A percentile compares a stretch with the other conserved stretches of the same genome.
Conservation (phyloP, 2,797 vertebrate species). For the Sebastes iracundus region DNA sequence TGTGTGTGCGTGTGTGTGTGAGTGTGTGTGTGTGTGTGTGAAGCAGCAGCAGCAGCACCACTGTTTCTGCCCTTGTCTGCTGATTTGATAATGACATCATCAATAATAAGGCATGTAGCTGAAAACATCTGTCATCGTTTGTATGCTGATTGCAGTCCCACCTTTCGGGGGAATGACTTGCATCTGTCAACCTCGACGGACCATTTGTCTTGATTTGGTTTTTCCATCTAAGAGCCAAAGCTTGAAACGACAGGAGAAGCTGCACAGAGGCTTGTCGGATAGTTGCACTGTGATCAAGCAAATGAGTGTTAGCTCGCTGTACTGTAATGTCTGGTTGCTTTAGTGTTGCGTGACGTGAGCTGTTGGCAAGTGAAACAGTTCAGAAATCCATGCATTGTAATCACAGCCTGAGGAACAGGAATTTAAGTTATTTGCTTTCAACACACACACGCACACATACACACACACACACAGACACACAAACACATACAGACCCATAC, state of each 20-base stretch:
- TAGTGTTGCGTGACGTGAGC: constrained; percentile 25
- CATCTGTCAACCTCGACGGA: constrained; percentile 66
- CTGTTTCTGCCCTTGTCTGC: background rate
- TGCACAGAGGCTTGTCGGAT: constrained; percentile 21
- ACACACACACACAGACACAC: background rate
- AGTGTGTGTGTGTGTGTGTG: too few relatives aligned
- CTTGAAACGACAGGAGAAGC: constrained; percentile 10
- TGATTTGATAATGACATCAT: constrained; percentile 58
- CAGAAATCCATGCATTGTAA: constrained; percentile 22
- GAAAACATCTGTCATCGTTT: constrained; percentile 68
- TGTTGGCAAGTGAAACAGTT: constrained; percentile 17
- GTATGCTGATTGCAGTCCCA: constrained; percentile 45
- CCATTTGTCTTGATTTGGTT: constrained; percentile 71
- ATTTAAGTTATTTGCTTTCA: constrained; percentile 35
- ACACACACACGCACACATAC: background rate
- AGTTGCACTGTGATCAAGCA: constrained; percentile 41
- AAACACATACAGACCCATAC: background rate
- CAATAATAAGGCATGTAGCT: constrained; percentile 46
- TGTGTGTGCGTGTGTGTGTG: too few relatives aligned
- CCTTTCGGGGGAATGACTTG: constrained; percentile 51
- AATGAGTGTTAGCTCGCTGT: background rate
- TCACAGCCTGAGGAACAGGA: constrained; percentile 10
- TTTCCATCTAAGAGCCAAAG: constrained; percentile 28
- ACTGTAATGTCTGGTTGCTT: constrained; percentile 19
- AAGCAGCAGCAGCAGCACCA: background rate